These are phyloP conservation scores for Drosophila pegasa DNA, from an alignment of 2,888 invertebrate genomes.

Conservation along the genomic window DNA sequence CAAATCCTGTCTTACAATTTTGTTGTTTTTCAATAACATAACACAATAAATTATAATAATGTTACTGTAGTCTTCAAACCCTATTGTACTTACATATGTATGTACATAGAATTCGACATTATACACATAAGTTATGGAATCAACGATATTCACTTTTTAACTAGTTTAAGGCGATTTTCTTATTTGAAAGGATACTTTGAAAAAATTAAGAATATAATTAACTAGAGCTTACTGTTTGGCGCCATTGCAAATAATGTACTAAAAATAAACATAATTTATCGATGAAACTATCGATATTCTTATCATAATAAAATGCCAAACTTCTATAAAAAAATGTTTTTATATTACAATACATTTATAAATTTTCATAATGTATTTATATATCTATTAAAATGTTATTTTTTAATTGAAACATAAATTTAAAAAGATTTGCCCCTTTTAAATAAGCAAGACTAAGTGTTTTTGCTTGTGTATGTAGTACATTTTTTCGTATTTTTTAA, in stretches of 20 bases:
- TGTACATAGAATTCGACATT: neutral
- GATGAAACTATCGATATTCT: neutral
- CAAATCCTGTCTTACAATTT: too few species aligned
- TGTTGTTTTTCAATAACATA: too few species aligned
- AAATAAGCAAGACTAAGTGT: neutral
- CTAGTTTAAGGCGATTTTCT: neutral
- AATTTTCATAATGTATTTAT: neutral
- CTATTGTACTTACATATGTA: too few species aligned
- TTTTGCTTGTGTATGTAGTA: neutral
- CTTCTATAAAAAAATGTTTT: neutral
- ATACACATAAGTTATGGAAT: neutral
- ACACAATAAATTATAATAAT: too few species aligned
- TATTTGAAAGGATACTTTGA: neutral
- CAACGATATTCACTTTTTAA: neutral
- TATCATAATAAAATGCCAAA: neutral
- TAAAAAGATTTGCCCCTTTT: neutral
- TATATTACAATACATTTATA: neutral
- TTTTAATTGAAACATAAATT: neutral
- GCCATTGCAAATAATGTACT: neutral
- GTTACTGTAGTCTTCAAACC: too few species aligned
- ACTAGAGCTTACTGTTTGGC: neutral
- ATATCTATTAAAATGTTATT: neutral
- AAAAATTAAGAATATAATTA: neutral
- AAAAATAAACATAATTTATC: neutral
- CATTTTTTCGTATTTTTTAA: neutral